Conservation (phyloP, 92 coral and sea anemone genomes). For the Bergia sp. region DNA sequence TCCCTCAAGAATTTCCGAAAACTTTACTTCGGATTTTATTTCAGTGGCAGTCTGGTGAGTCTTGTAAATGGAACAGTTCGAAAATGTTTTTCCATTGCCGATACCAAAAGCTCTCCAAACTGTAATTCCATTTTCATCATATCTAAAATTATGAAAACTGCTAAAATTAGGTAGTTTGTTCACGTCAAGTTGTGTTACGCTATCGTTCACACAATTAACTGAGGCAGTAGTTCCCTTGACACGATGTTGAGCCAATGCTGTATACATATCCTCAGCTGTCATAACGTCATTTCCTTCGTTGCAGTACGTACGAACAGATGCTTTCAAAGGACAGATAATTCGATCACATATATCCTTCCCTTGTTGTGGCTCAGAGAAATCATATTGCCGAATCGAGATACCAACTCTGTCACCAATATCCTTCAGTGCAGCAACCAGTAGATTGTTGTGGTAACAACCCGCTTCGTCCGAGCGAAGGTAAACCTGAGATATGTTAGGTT, state of each 20-base stretch:
- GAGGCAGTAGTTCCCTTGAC: constrained; percentile 58
- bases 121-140: constrained; percentile 28
- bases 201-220: constrained; percentile 21
- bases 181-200: constrained; percentile 20
- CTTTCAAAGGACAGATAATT: constrained; percentile 61
- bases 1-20: constrained; percentile 25
- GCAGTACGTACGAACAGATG: constrained; percentile 47
- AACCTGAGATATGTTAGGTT: neutral
- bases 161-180: constrained; percentile 53
- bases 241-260: constrained; percentile 45
- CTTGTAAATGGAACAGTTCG: neutral
- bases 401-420: constrained; percentile 54
- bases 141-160: constrained; percentile 49
- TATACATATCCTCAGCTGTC: constrained; percentile 52
- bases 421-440: constrained; percentile 44
- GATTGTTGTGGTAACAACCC: constrained; percentile 62
- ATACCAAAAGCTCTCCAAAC: constrained; percentile 59
- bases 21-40: constrained; percentile 26
- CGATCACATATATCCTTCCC: constrained; percentile 67
- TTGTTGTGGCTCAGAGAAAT: constrained; percentile 60
- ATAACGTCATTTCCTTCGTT: constrained; percentile 64
- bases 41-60: constrained; percentile 48
- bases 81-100: constrained; percentile 53
- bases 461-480: constrained; percentile 59
- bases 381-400: constrained; percentile 45